phyloP scores from a whole-genome alignment of 2,797 vertebrate species.

The Carcharodon carcharias region DNA sequence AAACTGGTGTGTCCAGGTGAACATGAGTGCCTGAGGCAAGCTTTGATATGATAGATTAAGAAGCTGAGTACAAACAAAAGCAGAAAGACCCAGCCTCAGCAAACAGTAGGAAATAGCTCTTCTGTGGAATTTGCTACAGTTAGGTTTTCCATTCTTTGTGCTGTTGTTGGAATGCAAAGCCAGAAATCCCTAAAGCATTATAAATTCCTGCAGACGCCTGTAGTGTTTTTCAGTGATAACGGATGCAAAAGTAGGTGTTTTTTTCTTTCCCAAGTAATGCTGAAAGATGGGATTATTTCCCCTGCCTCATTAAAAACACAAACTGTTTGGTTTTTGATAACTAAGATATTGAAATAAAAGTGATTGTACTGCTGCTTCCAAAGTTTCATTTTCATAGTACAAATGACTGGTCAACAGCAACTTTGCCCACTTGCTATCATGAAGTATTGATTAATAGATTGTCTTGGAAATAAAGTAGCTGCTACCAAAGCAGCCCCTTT shows the following conservation, averaged over 20 bases:
- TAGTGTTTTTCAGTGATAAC: conserved; percentile 9
- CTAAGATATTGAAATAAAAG: background rate
- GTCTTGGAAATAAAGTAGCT: background rate
- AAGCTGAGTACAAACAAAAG: conserved; percentile 43
- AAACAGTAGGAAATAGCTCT: conserved; percentile 48
- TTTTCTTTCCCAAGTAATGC: background rate
- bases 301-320: background rate
- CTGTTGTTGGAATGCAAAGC: conserved; percentile 66
- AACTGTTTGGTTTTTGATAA: background rate
- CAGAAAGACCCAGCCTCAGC: conserved; percentile 42
- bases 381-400: background rate
- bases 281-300: background rate
- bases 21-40: conserved; percentile 38
- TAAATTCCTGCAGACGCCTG: conserved; percentile 48
- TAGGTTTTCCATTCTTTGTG: conserved; percentile 59
- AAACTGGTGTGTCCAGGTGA: conserved; percentile 1
- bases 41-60: conserved; percentile 39
- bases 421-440: background rate
- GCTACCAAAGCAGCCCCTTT: background rate
- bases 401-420: background rate
- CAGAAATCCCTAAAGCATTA: conserved; percentile 65
- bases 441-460: background rate
- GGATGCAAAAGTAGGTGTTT: background rate
- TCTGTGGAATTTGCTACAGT: conserved; percentile 70
- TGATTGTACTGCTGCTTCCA: background rate